Evolutionary conservation across 2,888 invertebrate genomes (phyloP).

Genomic region (Ochropleura plecta): DNA sequence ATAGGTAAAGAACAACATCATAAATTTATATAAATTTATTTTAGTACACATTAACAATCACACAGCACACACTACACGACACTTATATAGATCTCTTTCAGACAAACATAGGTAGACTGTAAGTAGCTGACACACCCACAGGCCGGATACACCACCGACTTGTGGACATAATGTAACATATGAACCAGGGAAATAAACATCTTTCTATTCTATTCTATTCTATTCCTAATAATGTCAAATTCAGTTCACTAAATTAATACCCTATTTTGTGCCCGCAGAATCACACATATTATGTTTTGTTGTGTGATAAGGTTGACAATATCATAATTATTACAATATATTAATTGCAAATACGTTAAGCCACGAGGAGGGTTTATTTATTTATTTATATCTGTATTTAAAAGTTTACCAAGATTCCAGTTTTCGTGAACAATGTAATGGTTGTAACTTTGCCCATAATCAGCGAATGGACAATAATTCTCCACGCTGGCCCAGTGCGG

Average conservation of each 20-base stretch:
- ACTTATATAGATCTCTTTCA: too few species aligned
- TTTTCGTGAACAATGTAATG: background rate
- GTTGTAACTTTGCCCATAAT: background rate
- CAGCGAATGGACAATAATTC: background rate
- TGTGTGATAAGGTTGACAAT: background rate
- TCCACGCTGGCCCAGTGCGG: background rate
- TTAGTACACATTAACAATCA: too few species aligned
- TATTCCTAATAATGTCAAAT: constrained; percentile 8
- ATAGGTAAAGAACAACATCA: too few species aligned
- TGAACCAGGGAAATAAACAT: too few species aligned
- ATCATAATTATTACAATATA: background rate
- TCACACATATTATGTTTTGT: background rate
- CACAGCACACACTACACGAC: too few species aligned
- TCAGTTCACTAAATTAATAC: constrained; percentile 21
- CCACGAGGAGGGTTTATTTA: too few species aligned
- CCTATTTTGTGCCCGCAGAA: background rate
- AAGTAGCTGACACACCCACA: too few species aligned
- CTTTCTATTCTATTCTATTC: too few species aligned
- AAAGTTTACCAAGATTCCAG: background rate
- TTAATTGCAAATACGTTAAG: background rate
- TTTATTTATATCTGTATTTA: background rate
- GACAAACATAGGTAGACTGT: too few species aligned
- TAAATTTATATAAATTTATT: too few species aligned
- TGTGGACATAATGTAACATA: too few species aligned
- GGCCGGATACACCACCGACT: too few species aligned